phyloP scores from a whole-genome alignment of 2,797 vertebrate genomes.

The Zalophus californianus region DNA sequence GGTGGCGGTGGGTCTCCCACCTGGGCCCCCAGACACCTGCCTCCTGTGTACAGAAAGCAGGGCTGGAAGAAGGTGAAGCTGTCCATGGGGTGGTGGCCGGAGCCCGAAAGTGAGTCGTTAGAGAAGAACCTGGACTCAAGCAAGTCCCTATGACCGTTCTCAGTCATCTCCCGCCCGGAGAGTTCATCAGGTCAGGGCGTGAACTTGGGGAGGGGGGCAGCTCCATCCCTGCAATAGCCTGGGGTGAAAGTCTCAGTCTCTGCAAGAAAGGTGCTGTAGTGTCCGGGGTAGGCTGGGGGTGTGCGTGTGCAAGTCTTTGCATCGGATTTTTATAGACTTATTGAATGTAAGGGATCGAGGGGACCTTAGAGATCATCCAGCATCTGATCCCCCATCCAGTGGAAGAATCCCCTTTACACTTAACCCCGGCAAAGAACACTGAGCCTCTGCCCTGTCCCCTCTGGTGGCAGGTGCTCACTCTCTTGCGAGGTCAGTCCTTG shows the following conservation, averaged over 20 bases:
- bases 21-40: slow-evolving; percentile 87
- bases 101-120: background rate
- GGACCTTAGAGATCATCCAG: background rate
- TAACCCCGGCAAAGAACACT: background rate
- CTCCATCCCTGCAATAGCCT: background rate
- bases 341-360: background rate
- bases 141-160: background rate
- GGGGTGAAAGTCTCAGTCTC: background rate
- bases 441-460: background rate
- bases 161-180: background rate
- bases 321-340: background rate
- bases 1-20: slow-evolving; percentile 83
- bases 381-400: background rate
- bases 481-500: background rate
- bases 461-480: fast-evolving
- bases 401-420: background rate
- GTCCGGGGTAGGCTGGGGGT: background rate
- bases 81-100: background rate
- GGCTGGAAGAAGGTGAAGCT: slow-evolving; percentile 53
- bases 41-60: slow-evolving; percentile 76
- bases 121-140: slow-evolving; percentile 15
- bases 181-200: background rate
- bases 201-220: background rate
- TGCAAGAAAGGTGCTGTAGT: background rate
- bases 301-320: fast-evolving